Evolutionary conservation across 1,140 invertebrate species (phyloP).

Genomic region (Heterodera carotae): DNA sequence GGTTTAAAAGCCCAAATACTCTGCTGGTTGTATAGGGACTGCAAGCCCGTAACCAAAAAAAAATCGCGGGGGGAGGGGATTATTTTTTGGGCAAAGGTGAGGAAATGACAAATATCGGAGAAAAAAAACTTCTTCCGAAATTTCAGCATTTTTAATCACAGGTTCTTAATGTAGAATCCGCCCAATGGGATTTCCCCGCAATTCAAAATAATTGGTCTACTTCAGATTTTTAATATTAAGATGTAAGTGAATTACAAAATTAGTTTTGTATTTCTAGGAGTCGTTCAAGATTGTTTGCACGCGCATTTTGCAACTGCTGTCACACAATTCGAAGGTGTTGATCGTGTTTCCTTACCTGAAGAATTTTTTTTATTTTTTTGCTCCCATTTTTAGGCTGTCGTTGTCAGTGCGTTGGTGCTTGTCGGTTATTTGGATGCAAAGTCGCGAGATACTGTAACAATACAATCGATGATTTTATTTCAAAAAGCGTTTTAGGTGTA

Average conservation of each 20-base stretch:
- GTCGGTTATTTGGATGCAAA: slow-evolving; percentile 60
- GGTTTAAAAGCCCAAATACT: slow-evolving; percentile 1
- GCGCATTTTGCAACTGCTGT: slow-evolving; percentile 41
- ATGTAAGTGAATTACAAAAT: no score
- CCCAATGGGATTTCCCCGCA: no score
- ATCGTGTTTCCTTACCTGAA: no score
- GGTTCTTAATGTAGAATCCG: no score
- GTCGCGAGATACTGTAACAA: slow-evolving; percentile 45
- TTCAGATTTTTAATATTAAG: no score
- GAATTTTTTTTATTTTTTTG: background rate
- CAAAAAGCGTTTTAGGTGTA: slow-evolving; percentile 39
- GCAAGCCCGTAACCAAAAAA: slow-evolving; percentile 28
- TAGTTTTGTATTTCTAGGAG: slow-evolving; percentile 46
- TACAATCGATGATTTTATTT: slow-evolving; percentile 13
- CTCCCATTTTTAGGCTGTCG: slow-evolving; percentile 39
- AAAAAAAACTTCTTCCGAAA: no score
- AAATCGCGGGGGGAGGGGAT: no score
- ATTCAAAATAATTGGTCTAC: no score
- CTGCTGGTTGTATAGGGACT: background rate
- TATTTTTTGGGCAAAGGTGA: no score
- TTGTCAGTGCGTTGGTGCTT: slow-evolving; percentile 47
- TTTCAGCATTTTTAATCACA: no score
- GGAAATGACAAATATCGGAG: no score
- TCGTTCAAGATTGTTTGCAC: slow-evolving; percentile 42
- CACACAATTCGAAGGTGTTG: slow-evolving; percentile 42